Conservation (phyloP, 2,113 vertebrate species). For the Hucho hucho region DNA sequence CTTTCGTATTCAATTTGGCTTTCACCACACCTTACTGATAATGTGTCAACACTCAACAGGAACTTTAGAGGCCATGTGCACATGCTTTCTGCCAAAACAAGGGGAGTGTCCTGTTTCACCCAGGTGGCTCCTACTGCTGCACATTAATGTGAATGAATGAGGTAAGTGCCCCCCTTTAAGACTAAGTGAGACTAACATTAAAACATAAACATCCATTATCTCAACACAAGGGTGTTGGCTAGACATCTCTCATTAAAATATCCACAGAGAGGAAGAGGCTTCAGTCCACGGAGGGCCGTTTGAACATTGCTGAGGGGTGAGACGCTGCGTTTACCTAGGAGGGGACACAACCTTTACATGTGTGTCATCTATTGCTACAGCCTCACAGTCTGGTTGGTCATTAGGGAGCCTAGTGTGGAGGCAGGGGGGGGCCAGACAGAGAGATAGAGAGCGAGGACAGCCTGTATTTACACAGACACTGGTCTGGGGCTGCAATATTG, state of each 20-base stretch:
- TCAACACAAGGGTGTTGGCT: neutral
- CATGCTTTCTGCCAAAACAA: too few relatives aligned
- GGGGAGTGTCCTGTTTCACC: too few relatives aligned
- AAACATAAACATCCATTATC: too few relatives aligned
- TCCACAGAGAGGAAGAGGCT: slow-evolving; percentile 2
- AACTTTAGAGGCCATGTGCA: neutral
- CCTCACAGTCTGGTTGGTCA: slow-evolving; percentile 34
- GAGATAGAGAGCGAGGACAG: neutral
- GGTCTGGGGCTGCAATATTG: slow-evolving; percentile 38
- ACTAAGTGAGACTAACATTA: too few relatives aligned
- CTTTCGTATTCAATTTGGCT: too few relatives aligned
- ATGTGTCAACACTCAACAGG: slow-evolving; percentile 2
- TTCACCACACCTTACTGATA: too few relatives aligned
- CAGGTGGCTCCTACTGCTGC: too few relatives aligned
- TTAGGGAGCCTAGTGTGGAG: neutral
- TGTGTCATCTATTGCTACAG: slow-evolving; percentile 47
- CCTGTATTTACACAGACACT: slow-evolving; percentile 28
- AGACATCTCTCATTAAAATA: slow-evolving; percentile 17
- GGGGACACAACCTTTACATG: neutral
- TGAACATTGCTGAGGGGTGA: too few relatives aligned
- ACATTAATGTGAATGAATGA: too few relatives aligned
- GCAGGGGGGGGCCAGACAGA: neutral
- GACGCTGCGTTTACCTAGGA: neutral
- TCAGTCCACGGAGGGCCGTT: too few relatives aligned
- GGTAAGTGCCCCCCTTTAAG: too few relatives aligned